phyloP scores from a whole-genome alignment of 2,888 invertebrate species.

The Tromatobia lineatoria region DNA sequence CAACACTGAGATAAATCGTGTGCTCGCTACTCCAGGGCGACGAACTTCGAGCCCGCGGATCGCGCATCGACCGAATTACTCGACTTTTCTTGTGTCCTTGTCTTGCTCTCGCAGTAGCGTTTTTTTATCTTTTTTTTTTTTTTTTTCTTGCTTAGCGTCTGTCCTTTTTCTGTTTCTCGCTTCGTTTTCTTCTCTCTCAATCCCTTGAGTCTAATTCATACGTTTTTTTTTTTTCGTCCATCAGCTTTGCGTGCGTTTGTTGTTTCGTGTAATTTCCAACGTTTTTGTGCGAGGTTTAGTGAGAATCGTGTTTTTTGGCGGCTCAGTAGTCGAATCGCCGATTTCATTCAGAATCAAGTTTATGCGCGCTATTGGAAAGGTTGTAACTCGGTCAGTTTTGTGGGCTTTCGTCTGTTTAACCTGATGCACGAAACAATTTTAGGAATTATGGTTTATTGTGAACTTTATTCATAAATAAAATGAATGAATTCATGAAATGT shows the following conservation, averaged over 20 bases:
- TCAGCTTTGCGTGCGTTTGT: constrained; percentile 50
- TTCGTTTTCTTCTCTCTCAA: neutral
- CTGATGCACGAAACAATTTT: neutral
- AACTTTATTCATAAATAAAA: no score
- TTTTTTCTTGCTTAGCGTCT: neutral
- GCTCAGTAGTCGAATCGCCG: neutral
- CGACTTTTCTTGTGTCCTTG: constrained; percentile 39
- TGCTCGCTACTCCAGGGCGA: constrained; percentile 68
- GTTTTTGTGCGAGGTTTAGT: constrained; percentile 47
- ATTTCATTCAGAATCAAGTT: neutral
- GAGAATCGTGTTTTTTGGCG: constrained; percentile 17
- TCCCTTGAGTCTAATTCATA: neutral
- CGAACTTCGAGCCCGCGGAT: constrained; percentile 71
- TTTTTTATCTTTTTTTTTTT: constrained; percentile 16
- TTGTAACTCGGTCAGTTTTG: constrained; percentile 24
- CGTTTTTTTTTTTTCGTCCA: constrained; percentile 23
- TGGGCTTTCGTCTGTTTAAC: neutral
- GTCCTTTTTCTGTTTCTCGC: constrained; percentile 7
- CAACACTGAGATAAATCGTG: constrained; percentile 64
- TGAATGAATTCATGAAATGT: no score
- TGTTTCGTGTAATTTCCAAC: constrained; percentile 65
- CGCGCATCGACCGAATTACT: constrained; percentile 72
- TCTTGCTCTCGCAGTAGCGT: constrained; percentile 2
- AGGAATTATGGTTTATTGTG: no score
- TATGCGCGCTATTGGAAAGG: neutral